phyloP scores from a whole-genome alignment of 2,797 vertebrate genomes.

The Hephaestus fuliginosus region DNA sequence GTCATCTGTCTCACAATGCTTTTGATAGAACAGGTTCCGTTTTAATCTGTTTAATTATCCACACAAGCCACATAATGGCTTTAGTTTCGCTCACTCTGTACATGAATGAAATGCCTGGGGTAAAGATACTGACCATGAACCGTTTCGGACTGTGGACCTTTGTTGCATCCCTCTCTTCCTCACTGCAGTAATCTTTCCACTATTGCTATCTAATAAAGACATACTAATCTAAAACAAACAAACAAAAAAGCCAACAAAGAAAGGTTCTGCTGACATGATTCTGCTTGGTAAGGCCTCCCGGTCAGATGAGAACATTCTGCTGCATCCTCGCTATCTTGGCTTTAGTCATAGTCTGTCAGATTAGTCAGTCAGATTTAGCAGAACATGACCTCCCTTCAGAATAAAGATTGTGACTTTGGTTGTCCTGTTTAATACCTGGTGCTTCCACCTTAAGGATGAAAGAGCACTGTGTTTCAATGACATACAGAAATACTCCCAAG shows the following conservation, averaged over 20 bases:
- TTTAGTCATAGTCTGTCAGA: neutral
- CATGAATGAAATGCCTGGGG: neutral
- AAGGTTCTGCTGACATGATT: neutral
- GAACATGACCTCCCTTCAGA: slow-evolving; percentile 7
- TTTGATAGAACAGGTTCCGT: neutral
- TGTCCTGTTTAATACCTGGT: neutral
- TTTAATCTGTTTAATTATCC: neutral
- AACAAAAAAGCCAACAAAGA: no score
- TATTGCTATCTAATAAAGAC: neutral
- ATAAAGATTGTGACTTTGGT: neutral
- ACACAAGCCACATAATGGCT: neutral
- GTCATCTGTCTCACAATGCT: neutral
- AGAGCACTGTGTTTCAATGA: neutral
- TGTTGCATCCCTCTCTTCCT: neutral
- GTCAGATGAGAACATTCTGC: neutral
- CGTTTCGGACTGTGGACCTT: neutral
- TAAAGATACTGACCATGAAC: neutral
- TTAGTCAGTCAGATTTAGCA: slow-evolving; percentile 4
- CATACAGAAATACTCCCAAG: neutral
- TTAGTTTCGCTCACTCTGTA: neutral
- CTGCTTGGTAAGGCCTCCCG: neutral
- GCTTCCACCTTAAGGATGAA: neutral
- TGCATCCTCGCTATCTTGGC: neutral
- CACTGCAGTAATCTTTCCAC: neutral
- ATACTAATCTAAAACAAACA: no score